Percentiles rank a stretch among this genome's conserved stretches.
These are phyloP conservation scores for Acrocephalus scirpaceus DNA, from an alignment of 2,797 vertebrate genomes.

Conservation along the genomic window DNA sequence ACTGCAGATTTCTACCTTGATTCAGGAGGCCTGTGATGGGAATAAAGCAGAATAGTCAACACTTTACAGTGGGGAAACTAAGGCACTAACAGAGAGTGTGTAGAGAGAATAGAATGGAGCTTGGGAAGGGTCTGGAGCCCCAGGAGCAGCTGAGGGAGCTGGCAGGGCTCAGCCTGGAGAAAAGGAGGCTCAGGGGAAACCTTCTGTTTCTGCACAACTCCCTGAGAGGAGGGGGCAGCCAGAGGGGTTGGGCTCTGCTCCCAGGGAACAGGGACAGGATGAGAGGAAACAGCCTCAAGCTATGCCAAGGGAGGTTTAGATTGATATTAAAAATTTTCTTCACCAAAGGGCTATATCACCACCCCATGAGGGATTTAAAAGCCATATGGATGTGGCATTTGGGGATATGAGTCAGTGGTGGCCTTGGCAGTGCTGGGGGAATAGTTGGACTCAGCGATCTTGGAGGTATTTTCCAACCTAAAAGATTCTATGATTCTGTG, in stretches of 20 bases:
- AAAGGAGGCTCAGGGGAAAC: neutral
- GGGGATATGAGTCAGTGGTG: neutral
- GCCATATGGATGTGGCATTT: neutral
- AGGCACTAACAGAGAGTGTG: neutral
- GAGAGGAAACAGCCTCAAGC: fast-evolving
- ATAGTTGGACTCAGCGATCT: neutral
- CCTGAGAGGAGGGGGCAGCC: neutral
- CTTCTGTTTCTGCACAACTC: neutral
- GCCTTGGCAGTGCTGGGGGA: neutral
- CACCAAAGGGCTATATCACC: neutral
- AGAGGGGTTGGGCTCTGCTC: fast-evolving
- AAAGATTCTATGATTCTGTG: neutral
- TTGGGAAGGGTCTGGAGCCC: neutral
- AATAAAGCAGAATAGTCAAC: neutral
- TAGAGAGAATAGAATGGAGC: fast-evolving
- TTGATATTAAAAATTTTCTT: neutral
- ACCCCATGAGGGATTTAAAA: neutral
- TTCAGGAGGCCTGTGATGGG: neutral
- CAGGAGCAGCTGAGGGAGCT: fast-evolving
- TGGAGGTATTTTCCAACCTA: neutral
- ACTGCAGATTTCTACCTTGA: neutral
- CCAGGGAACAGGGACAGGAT: neutral
- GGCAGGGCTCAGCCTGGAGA: neutral
- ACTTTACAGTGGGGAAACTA: neutral
- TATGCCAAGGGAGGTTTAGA: neutral